These are phyloP conservation scores for Caenorhabditis imperialis DNA, from an alignment of 2,888 invertebrate species.

Conservation along the genomic window DNA sequence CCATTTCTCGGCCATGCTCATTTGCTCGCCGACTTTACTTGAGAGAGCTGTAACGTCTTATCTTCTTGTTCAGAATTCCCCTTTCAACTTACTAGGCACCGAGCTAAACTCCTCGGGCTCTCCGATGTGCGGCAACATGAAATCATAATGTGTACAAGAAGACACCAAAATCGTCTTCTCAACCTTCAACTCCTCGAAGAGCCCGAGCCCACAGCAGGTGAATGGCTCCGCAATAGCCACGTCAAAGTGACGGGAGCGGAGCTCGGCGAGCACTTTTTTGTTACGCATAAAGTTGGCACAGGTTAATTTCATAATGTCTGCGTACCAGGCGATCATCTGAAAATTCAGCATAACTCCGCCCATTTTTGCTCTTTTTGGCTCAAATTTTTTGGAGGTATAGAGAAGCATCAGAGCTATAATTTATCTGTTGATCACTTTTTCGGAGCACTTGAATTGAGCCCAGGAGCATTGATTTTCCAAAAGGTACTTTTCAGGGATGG, in stretches of 20 bases:
- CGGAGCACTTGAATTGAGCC: background rate
- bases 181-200: constrained; percentile 22
- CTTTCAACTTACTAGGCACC: constrained; percentile 20
- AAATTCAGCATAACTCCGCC: too few relatives aligned
- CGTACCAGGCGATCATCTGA: constrained; percentile 27
- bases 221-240: constrained; percentile 41
- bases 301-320: constrained; percentile 13
- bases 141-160: constrained; percentile 34
- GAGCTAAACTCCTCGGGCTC: constrained; percentile 29
- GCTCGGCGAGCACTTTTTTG: constrained; percentile 1
- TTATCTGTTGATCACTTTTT: too few relatives aligned
- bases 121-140: constrained; percentile 27
- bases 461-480: background rate
- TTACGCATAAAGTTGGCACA: constrained; percentile 28
- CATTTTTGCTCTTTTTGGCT: too few relatives aligned
- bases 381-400: too few relatives aligned
- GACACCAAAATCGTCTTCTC: constrained; percentile 40
- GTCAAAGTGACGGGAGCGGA: constrained; percentile 18
- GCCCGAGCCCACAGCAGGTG: constrained; percentile 25
- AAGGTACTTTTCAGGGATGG: too few relatives aligned
- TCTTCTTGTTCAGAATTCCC: background rate
- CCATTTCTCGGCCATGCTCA: constrained; percentile 23
- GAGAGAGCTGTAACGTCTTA: constrained; percentile 12
- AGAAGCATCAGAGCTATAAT: too few relatives aligned
- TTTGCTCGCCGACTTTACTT: constrained; percentile 22